Conservation (phyloP, 2,888 invertebrate species). For the Graphium colonna region DNA sequence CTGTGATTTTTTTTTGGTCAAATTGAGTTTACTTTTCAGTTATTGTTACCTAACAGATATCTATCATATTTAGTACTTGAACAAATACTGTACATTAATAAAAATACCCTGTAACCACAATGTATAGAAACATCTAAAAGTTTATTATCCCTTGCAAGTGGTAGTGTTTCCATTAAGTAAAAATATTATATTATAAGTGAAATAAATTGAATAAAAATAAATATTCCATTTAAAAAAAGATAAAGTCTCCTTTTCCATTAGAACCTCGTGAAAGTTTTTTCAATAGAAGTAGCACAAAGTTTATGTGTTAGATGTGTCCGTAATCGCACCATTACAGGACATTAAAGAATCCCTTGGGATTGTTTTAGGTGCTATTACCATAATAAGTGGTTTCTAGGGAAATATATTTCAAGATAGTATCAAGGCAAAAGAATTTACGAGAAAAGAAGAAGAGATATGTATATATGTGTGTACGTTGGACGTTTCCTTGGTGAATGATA, state of each 20-base stretch:
- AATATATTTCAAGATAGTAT: constrained; percentile 20
- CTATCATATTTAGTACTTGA: no score
- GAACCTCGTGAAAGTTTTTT: constrained; percentile 6
- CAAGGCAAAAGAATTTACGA: constrained; percentile 18
- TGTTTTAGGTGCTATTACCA: constrained; percentile 22
- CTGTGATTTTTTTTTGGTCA: no score
- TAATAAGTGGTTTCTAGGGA: constrained; percentile 21
- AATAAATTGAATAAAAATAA: no score
- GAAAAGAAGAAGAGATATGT: constrained; percentile 5
- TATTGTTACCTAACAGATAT: no score
- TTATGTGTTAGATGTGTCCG: constrained; percentile 20
- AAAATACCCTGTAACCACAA: no score
- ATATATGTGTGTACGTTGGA: constrained; percentile 5
- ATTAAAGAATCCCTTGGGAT: constrained; percentile 23
- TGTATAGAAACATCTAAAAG: no score
- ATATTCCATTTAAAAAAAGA: no score
- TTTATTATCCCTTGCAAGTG: constrained; percentile 30
- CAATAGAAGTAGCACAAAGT: constrained; percentile 13
- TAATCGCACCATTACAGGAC: constrained; percentile 23
- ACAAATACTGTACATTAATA: no score
- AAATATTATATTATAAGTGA: no score
- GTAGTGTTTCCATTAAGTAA: no score
- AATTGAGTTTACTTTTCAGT: no score
- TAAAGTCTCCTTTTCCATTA: constrained; percentile 1
- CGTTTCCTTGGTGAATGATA: no score